Evolutionary conservation across 2,797 vertebrate genomes (phyloP).

Genomic region (Leptodactylus fallax): DNA sequence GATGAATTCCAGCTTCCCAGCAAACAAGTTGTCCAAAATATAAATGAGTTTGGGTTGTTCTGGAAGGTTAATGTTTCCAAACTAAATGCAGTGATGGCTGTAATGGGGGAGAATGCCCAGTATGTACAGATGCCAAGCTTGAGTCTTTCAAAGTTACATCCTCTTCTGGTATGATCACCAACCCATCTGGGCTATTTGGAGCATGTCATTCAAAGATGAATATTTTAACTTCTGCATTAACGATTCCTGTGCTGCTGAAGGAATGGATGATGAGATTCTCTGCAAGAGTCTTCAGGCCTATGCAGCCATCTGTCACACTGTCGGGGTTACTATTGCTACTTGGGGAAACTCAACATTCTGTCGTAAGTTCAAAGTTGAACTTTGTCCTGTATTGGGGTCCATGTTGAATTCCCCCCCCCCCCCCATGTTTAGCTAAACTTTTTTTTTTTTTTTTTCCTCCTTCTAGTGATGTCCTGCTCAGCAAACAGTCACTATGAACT

Average conservation of each 20-base stretch:
- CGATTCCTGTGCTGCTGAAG: conserved; percentile 73
- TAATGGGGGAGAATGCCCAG: conserved; percentile 64
- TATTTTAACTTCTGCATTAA: conserved; percentile 77
- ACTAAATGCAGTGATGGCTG: conserved; percentile 71
- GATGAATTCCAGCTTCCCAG: conserved; percentile 78
- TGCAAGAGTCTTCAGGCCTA: conserved; percentile 81
- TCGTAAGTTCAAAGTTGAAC: conserved; percentile 74
- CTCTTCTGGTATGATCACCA: conserved; percentile 78
- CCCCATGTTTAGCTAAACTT: no score
- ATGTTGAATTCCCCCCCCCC: no score
- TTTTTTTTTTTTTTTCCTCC: no score
- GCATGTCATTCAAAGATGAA: conserved; percentile 70
- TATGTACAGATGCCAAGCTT: conserved; percentile 55
- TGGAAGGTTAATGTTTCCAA: conserved; percentile 73
- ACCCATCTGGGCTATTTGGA: conserved; percentile 74
- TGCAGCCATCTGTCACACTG: conserved; percentile 73
- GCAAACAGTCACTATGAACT: conserved; percentile 80
- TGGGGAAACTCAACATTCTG: conserved; percentile 82
- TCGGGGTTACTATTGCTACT: conserved; percentile 61
- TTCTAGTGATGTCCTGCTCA: conserved; percentile 76
- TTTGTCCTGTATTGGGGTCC: no score
- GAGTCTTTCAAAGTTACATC: conserved; percentile 48
- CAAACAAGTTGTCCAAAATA: not conserved
- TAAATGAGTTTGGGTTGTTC: conserved; percentile 73
- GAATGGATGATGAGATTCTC: conserved; percentile 66